Evolutionary conservation across 2,888 invertebrate species (phyloP), one percentile per base, ranked within the genome.

Genomic region (Drosophila tanythrix): DNA sequence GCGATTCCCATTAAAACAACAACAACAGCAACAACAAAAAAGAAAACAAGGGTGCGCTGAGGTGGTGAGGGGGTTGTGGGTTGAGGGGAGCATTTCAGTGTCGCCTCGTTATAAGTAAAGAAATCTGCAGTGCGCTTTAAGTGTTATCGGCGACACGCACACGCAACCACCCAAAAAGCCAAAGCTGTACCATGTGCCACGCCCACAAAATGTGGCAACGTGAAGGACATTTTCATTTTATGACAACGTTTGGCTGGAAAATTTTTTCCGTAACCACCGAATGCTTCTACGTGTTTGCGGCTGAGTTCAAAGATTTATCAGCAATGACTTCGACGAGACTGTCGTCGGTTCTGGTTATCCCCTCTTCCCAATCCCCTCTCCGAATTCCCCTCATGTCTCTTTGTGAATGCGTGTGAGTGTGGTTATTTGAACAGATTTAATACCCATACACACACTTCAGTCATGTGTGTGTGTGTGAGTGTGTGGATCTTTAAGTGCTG

Each of bases 241-340:
- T 89, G 89, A 87, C 89, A 87, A 75, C 89, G 89, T 79, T 83
- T 82, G 80, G 78, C 72, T 80, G 58, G 63, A 80, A 76, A 74
- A 48, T 67, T 78, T 83, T 62, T 63, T 75, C 53, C 82, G 80
- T 83, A 89, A 88, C 87, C 88, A 77, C 82, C 86, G 90, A 88
- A 88, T 88, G 88, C 88, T 88, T 76, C 88, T 88, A 88, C 88
- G 87, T 88, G 87, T 88, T 88, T 89, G 87, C 81, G 87, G 87
- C 82, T 83, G 87, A 89, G 90, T 88, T 88, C 87, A 88, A 88
- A 88, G 87, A 88, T 88, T 88, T 88, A 87, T 87, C 87, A 89
- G 88, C 80, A 85, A 87, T 87, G 87, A 88, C 82, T 85, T 85
- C 84, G 84, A 85, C 88, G 85, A 88, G 81, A 86, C 86, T 85